A percentile compares a stretch with the other conserved stretches of the same genome.
Conservation (phyloP, 2,888 invertebrate species). For the Xanthorhoe spadicearia region DNA sequence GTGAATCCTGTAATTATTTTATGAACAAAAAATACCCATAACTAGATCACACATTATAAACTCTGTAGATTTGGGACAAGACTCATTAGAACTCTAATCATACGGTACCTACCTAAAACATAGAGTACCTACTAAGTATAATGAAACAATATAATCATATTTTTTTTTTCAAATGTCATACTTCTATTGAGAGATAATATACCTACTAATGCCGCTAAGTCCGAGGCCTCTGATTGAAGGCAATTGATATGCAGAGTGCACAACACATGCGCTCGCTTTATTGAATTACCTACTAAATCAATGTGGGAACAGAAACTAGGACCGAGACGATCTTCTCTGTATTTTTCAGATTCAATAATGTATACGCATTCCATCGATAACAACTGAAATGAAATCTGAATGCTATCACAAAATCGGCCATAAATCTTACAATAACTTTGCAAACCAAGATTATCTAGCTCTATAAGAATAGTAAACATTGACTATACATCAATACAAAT, state of each 20-base stretch:
- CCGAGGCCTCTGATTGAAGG: constrained; percentile 31
- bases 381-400: constrained; percentile 54
- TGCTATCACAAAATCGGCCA: constrained; percentile 55
- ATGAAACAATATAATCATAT: too few relatives aligned
- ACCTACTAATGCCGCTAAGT: constrained; percentile 1
- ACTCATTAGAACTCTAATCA: too few relatives aligned
- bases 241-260: constrained; percentile 40
- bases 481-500: not conserved
- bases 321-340: not conserved
- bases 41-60: too few relatives aligned
- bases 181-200: constrained; percentile 2
- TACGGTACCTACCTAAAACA: too few relatives aligned
- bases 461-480: constrained; percentile 2
- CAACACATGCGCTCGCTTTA: constrained; percentile 27
- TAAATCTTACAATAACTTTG: constrained; percentile 57
- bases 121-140: too few relatives aligned
- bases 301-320: constrained; percentile 19
- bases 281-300: constrained; percentile 39
- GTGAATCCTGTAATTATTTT: too few relatives aligned
- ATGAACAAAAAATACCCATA: too few relatives aligned
- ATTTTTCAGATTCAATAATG: constrained; percentile 14
- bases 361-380: constrained; percentile 25
- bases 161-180: too few relatives aligned
- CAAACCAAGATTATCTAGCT: constrained; percentile 37
- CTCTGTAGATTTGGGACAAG: too few relatives aligned